Percentiles rank a stretch among this genome's conserved stretches.
These are phyloP conservation scores for Labroides dimidiatus DNA, from an alignment of 2,797 vertebrate species.

Conservation along the genomic window DNA sequence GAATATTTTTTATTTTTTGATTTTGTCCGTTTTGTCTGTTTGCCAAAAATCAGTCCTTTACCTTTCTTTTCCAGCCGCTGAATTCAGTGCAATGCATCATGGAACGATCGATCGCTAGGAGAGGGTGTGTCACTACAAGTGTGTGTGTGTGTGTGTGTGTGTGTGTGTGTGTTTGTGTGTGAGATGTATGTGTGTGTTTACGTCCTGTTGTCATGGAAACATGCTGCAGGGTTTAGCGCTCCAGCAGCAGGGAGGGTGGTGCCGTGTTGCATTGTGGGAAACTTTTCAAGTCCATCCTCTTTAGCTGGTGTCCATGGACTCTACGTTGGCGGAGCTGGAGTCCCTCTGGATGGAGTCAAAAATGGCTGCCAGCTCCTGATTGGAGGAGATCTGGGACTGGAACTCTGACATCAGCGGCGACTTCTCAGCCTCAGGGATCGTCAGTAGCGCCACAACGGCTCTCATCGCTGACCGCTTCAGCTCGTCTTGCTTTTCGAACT, in stretches of 20 bases:
- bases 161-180: not conserved
- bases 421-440: slow-evolving; percentile 91
- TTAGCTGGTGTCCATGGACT: slow-evolving; percentile 92
- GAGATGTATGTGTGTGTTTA: slow-evolving; percentile 21
- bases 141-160: slow-evolving; percentile 20
- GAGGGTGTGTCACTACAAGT: slow-evolving; percentile 36
- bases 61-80: slow-evolving; percentile 85
- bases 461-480: slow-evolving; percentile 94
- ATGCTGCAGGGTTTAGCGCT: slow-evolving; percentile 73
- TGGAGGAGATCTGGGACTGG: slow-evolving; percentile 94
- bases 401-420: slow-evolving; percentile 99
- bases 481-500: slow-evolving; percentile 98
- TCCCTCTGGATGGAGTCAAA: slow-evolving; percentile 97
- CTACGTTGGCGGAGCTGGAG: slow-evolving; percentile 90
- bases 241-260: slow-evolving; percentile 67
- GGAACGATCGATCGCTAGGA: slow-evolving; percentile 83
- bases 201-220: slow-evolving; percentile 74
- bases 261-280: slow-evolving; percentile 69
- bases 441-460: slow-evolving; percentile 91
- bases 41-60: slow-evolving; percentile 43
- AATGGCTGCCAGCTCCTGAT: slow-evolving; percentile 98
- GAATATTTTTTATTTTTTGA: slow-evolving; percentile 69
- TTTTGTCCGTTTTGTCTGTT: slow-evolving; percentile 85
- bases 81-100: slow-evolving; percentile 95
- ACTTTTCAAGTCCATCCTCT: slow-evolving; percentile 73